Percentiles rank a stretch among this genome's conserved stretches.
Evolutionary conservation across 1,140 invertebrate genomes (phyloP).

Genomic region (honey bee (Apis mellifera)): DNA sequence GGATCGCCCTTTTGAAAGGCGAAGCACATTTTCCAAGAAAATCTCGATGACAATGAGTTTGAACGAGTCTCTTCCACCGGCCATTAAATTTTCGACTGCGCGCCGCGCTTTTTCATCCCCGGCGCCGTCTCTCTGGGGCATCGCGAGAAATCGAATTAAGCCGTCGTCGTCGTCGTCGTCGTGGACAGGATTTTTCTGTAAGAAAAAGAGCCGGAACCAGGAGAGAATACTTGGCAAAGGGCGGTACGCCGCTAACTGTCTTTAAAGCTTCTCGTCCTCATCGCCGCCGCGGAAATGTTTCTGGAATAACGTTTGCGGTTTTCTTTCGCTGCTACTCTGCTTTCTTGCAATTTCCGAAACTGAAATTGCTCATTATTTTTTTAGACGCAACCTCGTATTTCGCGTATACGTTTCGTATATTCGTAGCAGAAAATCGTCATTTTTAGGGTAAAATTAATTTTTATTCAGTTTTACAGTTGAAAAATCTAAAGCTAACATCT

Average conservation of each 20-base stretch:
- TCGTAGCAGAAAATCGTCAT: no score
- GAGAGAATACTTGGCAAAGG: slow-evolving; percentile 8
- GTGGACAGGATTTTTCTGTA: slow-evolving; percentile 9
- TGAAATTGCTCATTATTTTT: not conserved
- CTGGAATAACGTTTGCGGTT: not conserved
- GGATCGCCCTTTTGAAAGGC: not conserved
- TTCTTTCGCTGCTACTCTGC: not conserved
- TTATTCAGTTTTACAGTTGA: no score
- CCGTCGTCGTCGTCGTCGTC: not conserved
- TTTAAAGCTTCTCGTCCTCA: not conserved
- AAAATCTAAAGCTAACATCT: no score
- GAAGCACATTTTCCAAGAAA: not conserved
- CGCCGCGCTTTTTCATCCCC: not conserved
- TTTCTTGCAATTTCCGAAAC: not conserved
- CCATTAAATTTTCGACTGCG: slow-evolving; percentile 38
- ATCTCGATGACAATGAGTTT: not conserved
- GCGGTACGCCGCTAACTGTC: not conserved
- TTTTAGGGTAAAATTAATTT: no score
- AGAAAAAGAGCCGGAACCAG: not conserved
- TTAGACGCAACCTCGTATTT: not conserved
- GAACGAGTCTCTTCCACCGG: not conserved
- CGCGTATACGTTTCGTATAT: no score
- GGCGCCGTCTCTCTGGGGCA: slow-evolving; percentile 16
- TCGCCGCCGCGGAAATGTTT: not conserved
- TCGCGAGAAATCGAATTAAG: slow-evolving; percentile 38